Evolutionary conservation across 2,797 vertebrate species (phyloP).

Genomic region (Esox lucius): DNA sequence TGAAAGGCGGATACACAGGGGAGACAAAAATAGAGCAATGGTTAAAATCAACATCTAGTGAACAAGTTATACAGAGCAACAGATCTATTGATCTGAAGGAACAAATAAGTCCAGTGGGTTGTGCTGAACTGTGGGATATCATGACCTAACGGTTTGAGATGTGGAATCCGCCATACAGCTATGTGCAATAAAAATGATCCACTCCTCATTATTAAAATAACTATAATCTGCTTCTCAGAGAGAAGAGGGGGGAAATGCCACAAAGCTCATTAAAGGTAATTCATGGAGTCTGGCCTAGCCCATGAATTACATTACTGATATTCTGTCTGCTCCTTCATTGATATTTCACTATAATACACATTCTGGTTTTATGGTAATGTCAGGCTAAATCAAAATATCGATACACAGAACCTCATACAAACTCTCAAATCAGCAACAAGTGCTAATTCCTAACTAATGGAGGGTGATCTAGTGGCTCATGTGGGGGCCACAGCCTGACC

Average conservation of each 20-base stretch:
- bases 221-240: slow-evolving; percentile 39
- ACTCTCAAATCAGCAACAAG: neutral
- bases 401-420: neutral
- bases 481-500: neutral
- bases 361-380: neutral
- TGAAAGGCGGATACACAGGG: neutral
- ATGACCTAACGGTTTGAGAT: slow-evolving; percentile 49
- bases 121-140: slow-evolving; percentile 41
- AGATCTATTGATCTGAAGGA: slow-evolving; percentile 52
- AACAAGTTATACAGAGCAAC: slow-evolving; percentile 47
- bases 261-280: slow-evolving; percentile 61
- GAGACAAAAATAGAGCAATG: neutral
- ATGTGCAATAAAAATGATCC: slow-evolving; percentile 52
- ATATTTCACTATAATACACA: neutral
- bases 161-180: slow-evolving; percentile 36
- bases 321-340: slow-evolving; percentile 45
- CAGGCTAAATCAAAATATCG: neutral
- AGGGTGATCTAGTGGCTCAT: neutral
- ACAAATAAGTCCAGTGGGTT: slow-evolving; percentile 40
- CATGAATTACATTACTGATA: slow-evolving; percentile 60
- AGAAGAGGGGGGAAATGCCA: slow-evolving; percentile 13
- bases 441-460: neutral
- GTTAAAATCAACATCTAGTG: slow-evolving; percentile 32
- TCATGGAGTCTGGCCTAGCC: slow-evolving; percentile 50
- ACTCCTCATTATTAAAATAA: slow-evolving; percentile 58